Conservation (phyloP, 30 jellyfish, hydroid and myxozoan genomes). For the Turritopsis dohrnii region DNA sequence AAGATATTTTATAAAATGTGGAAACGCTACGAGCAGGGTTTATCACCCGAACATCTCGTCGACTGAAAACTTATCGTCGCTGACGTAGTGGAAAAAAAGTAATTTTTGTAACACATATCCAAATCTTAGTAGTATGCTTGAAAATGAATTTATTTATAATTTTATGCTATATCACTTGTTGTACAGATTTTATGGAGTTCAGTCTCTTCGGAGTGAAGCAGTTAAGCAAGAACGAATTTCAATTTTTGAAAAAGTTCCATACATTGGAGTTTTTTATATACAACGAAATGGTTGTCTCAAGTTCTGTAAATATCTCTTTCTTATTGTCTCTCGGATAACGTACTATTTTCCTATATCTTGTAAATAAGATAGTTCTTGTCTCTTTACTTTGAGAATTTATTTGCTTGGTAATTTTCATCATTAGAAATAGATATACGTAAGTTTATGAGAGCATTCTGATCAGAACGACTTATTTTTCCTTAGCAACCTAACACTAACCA, state of each 20-base stretch:
- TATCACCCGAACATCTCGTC: constrained; percentile 70
- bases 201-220: not conserved
- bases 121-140: not conserved
- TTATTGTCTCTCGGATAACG: constrained; percentile 23
- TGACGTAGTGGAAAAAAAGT: not conserved
- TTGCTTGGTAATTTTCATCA: constrained; percentile 22
- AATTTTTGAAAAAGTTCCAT: not conserved
- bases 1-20: constrained; percentile 69
- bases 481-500: not conserved
- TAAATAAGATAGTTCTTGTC: constrained; percentile 38
- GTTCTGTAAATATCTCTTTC: constrained; percentile 2
- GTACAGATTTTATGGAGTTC: not conserved
- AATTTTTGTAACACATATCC: not conserved
- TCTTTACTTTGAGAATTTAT: constrained; percentile 29
- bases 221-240: not conserved
- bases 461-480: not conserved
- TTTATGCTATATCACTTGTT: not conserved
- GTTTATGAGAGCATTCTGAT: not conserved
- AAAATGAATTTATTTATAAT: not conserved
- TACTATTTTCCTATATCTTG: constrained; percentile 44
- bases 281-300: not conserved
- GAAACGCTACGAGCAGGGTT: constrained; percentile 83
- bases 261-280: not conserved
- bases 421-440: constrained; percentile 6
- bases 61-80: constrained; percentile 16